Percentiles rank a stretch among this genome's conserved stretches.
Evolutionary conservation across 1,140 invertebrate species (phyloP).

Genomic region (Trialeurodes vaporariorum): DNA sequence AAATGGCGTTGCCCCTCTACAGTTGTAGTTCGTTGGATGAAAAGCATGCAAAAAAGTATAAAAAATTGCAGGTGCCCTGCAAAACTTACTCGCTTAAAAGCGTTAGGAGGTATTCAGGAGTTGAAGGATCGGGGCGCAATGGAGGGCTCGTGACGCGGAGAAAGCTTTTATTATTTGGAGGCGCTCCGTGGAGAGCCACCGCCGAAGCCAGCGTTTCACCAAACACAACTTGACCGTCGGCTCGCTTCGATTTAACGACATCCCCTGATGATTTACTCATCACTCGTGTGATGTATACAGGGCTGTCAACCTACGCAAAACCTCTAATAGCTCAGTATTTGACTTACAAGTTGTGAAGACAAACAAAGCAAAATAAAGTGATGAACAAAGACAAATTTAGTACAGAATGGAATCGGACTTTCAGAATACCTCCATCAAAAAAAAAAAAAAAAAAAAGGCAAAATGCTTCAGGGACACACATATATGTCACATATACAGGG

Average conservation of each 20-base stretch:
- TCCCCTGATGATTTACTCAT: slow-evolving; percentile 60
- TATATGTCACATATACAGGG: too few species aligned
- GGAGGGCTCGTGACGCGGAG: slow-evolving; percentile 59
- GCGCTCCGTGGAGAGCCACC: slow-evolving; percentile 51
- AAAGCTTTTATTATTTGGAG: slow-evolving; percentile 34
- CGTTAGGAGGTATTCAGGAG: slow-evolving; percentile 70
- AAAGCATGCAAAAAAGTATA: slow-evolving; percentile 20
- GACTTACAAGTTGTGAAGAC: too few species aligned
- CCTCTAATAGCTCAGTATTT: slow-evolving; percentile 3
- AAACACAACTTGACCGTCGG: slow-evolving; percentile 46
- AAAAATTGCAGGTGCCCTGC: not conserved
- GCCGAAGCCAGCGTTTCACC: slow-evolving; percentile 69
- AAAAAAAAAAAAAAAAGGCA: too few species aligned
- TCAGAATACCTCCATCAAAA: too few species aligned
- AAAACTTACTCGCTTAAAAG: slow-evolving; percentile 38
- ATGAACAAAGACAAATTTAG: too few species aligned
- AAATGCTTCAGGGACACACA: too few species aligned
- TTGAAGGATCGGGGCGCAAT: slow-evolving; percentile 62
- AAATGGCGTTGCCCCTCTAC: too few species aligned
- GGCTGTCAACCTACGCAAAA: slow-evolving; percentile 49
- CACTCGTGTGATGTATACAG: slow-evolving; percentile 62
- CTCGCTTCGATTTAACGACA: slow-evolving; percentile 43
- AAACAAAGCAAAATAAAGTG: too few species aligned
- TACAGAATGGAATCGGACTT: too few species aligned
- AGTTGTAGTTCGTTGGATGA: too few species aligned